These are phyloP conservation scores for Noctua janthe DNA, from an alignment of 2,888 invertebrate species.

Conservation along the genomic window DNA sequence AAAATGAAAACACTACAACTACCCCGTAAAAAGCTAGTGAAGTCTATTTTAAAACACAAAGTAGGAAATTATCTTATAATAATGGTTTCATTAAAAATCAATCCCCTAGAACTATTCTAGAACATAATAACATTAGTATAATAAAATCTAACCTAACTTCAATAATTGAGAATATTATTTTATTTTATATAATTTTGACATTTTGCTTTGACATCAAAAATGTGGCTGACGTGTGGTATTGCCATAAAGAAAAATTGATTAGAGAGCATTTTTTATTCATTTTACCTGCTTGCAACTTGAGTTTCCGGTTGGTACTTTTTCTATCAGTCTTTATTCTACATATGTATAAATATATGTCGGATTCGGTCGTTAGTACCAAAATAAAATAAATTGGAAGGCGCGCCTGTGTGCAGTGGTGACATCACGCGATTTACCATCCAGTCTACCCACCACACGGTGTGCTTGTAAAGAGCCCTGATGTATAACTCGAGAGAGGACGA, in stretches of 20 bases:
- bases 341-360: no score
- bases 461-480: no score
- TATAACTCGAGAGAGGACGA: no score
- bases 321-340: no score
- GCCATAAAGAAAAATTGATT: not conserved
- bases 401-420: no score
- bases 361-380: no score
- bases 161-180: not conserved
- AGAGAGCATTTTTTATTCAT: not conserved
- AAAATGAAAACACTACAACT: not conserved
- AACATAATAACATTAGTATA: not conserved
- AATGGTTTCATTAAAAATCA: not conserved
- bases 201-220: not conserved
- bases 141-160: not conserved
- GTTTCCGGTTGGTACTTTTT: not conserved
- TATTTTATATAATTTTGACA: not conserved
- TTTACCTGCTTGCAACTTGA: not conserved
- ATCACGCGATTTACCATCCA: no score
- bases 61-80: not conserved
- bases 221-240: not conserved
- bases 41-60: not conserved
- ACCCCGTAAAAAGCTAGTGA: not conserved
- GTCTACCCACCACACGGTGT: no score
- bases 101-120: not conserved
- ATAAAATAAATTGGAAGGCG: no score